These are phyloP conservation scores for Zaprionus bogoriensis DNA, from an alignment of 2,888 invertebrate species.

Conservation along the genomic window DNA sequence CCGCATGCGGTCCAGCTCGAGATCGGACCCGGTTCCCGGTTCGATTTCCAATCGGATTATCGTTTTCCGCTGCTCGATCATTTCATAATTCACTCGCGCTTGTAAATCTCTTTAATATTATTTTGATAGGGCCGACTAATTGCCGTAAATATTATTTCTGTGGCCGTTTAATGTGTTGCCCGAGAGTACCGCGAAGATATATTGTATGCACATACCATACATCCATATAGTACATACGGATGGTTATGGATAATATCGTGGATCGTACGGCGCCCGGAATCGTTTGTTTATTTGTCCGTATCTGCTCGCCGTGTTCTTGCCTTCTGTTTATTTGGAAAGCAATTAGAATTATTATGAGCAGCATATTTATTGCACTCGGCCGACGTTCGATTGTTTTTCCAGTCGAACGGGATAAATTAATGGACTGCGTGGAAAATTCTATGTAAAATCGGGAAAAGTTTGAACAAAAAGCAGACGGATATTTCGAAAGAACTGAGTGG, in stretches of 20 bases:
- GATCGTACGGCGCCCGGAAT: constrained; percentile 42
- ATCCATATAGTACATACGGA: constrained; percentile 15
- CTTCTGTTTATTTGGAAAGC: constrained; percentile 79
- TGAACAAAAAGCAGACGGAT: constrained; percentile 39
- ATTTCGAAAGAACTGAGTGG: constrained; percentile 4
- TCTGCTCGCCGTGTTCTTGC: constrained; percentile 24
- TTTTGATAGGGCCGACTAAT: constrained; percentile 69
- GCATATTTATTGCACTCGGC: constrained; percentile 69
- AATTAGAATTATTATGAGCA: constrained; percentile 80
- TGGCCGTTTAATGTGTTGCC: constrained; percentile 57
- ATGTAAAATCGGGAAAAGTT: constrained; percentile 5
- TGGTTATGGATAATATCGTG: too few relatives aligned
- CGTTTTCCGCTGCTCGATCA: constrained; percentile 38
- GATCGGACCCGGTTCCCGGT: background rate
- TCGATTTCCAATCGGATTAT: background rate
- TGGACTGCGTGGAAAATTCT: constrained; percentile 20
- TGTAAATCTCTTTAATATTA: constrained; percentile 80
- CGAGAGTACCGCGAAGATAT: constrained; percentile 10
- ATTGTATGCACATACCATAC: constrained; percentile 23
- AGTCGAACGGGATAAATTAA: constrained; percentile 43
- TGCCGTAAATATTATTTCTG: constrained; percentile 75
- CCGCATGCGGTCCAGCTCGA: constrained; percentile 52
- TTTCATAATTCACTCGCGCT: constrained; percentile 72
- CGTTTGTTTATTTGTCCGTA: constrained; percentile 67
- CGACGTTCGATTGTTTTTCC: constrained; percentile 23